Base-by-base conservation (phyloP, 2,888 invertebrate genomes). In the Scaptomyza cyrtandrae region DNA sequence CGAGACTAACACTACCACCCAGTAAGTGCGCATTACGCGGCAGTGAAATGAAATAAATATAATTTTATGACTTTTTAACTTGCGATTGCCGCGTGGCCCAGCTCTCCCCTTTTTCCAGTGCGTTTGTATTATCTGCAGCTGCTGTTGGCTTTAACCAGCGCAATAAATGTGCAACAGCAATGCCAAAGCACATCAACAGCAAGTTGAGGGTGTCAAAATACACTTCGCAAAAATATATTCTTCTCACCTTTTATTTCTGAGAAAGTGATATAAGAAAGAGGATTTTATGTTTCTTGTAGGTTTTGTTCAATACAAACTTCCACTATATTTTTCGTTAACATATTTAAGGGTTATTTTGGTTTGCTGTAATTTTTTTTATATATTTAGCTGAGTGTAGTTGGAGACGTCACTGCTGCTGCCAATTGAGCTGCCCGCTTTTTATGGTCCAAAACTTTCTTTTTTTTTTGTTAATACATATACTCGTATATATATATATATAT, bases 21-120 rank as follows among this genome's bases (percentile, higher is more conserved):
- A 65, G 65, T 80, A 68, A 61, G 71, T 63, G 64, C 62, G 76
- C 86, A 81, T 85, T 81, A 79, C 75, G 86, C 81, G 86, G 70
- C 80, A 74, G 33, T 68, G 67, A 76, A 85, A 81, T 73, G 85
- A 85, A 85, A 85, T 88, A 85, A 84, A 85, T 85, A 85, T 85
- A 65, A 85, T 85, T 85, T 88, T 85, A 85, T 85, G 85, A 85
- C 87, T 85, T 85, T 85, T 85, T 85, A 85, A 85, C 85, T 85
- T 86, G 82, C 79, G 78, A 69, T 74, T 68, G 67, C 65, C 54
- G 55, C 59, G 3, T 24, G 60, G 3, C 41, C 16, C 11, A 50
- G 33, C 29, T 10, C 9, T 37, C 16, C 31, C n/a, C 16, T n/a
- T 2, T 27, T n/a, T 44, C 24, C 19, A 29, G 44, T 54, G 60